Conservation (phyloP, 2,113 vertebrate genomes). For the Cervus canadensis region DNA sequence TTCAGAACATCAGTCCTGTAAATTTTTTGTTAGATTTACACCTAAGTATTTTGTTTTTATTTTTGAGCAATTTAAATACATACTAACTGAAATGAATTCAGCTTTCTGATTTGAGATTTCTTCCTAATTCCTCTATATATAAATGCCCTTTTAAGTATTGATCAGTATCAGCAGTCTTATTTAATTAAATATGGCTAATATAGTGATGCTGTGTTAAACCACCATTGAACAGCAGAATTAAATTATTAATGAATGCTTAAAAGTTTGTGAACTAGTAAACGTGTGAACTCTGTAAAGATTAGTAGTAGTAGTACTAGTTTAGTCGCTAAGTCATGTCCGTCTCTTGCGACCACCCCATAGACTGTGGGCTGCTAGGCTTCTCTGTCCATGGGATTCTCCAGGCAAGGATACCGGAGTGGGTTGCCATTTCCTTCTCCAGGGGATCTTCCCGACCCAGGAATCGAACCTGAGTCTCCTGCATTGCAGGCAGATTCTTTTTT, state of each 20-base stretch:
- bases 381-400: not conserved
- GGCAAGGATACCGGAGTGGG: not conserved
- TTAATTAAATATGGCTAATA: not conserved
- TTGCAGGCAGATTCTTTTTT: too few relatives aligned
- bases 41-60: conserved; percentile 12
- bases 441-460: not conserved
- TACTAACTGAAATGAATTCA: not conserved
- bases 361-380: not conserved
- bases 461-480: not conserved
- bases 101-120: not conserved
- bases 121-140: not conserved
- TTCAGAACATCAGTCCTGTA: not conserved
- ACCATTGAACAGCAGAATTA: not conserved
- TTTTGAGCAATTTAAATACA: not conserved
- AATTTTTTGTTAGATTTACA: not conserved
- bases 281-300: not conserved
- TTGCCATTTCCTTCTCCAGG: not conserved
- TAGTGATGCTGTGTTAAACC: not conserved
- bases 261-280: not conserved
- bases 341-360: not conserved
- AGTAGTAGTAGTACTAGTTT: not conserved
- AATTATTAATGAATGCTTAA: not conserved
- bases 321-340: not conserved
- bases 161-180: not conserved
- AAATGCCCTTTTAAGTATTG: not conserved